Evolutionary conservation across 2,888 invertebrate genomes (phyloP).

Genomic region (Mylabris sibirica): DNA sequence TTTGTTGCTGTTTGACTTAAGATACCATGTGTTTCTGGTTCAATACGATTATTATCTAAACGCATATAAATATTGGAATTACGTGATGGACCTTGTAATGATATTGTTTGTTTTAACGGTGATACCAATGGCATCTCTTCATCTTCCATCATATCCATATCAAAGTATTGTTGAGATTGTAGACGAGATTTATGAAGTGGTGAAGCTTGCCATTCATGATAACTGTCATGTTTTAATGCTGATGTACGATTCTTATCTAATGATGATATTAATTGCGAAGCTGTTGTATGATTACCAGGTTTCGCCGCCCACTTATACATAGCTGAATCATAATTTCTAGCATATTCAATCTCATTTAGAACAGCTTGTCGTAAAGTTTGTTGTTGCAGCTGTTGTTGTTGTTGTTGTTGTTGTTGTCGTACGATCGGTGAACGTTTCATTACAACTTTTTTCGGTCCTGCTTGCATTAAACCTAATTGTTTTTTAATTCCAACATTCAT

Average conservation of each 20-base stretch:
- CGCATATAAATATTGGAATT: constrained; percentile 60
- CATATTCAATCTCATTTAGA: constrained; percentile 45
- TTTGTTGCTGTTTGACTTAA: constrained; percentile 48
- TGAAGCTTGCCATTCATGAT: constrained; percentile 45
- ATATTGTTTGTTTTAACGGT: constrained; percentile 43
- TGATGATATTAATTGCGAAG: constrained; percentile 49
- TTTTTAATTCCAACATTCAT: constrained; percentile 58
- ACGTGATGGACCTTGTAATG: constrained; percentile 49
- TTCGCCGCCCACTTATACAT: constrained; percentile 50
- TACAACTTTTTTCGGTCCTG: constrained; percentile 32
- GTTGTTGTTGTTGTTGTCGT: not conserved
- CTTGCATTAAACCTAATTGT: constrained; percentile 53
- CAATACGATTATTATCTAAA: constrained; percentile 59
- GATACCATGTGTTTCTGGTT: constrained; percentile 55
- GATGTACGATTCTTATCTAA: constrained; percentile 35
- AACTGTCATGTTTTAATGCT: constrained; percentile 38
- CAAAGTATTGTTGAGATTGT: constrained; percentile 46
- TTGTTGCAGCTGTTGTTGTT: not conserved
- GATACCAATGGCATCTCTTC: constrained; percentile 52
- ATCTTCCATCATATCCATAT: constrained; percentile 56
- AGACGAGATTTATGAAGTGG: constrained; percentile 29
- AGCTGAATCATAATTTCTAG: constrained; percentile 38
- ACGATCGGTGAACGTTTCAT: constrained; percentile 20
- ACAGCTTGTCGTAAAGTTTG: constrained; percentile 51
- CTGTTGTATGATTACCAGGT: constrained; percentile 42